These are phyloP conservation scores for Porites lobata DNA, from an alignment of 92 coral and sea anemone genomes.

Conservation along the genomic window DNA sequence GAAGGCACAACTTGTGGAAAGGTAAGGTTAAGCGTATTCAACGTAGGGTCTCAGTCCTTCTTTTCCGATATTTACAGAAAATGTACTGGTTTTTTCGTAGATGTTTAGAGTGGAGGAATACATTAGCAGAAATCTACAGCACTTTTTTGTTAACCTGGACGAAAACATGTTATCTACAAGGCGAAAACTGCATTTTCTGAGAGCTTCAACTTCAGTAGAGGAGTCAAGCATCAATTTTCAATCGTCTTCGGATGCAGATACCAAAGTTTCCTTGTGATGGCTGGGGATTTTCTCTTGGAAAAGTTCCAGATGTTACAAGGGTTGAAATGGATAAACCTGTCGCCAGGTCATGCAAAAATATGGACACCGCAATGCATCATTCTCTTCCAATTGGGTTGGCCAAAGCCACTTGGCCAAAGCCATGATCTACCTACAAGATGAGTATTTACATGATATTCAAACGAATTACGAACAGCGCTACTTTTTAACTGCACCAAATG, in stretches of 20 bases:
- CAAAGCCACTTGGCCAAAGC: conserved; percentile 72
- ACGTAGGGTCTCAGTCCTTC: background rate
- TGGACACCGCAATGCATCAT: conserved; percentile 20
- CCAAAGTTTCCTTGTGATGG: conserved; percentile 47
- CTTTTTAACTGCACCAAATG: conserved; percentile 63
- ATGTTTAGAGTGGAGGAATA: conserved; percentile 54
- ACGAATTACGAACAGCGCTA: conserved; percentile 48
- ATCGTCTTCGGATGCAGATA: background rate
- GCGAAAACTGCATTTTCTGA: conserved; percentile 22
- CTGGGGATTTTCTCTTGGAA: conserved; percentile 65
- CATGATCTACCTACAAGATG: conserved; percentile 60
- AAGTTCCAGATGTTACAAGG: conserved; percentile 54
- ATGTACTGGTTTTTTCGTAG: background rate
- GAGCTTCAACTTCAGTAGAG: conserved; percentile 27
- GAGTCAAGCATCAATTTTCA: conserved; percentile 2
- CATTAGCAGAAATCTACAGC: background rate
- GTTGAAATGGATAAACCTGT: conserved; percentile 63
- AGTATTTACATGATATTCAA: conserved; percentile 69
- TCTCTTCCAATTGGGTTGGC: conserved; percentile 68
- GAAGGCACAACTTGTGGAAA: conserved; percentile 47
- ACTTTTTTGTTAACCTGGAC: conserved; percentile 35
- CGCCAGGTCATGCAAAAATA: conserved; percentile 48
- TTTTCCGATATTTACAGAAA: background rate
- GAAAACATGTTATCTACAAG: conserved; percentile 23
- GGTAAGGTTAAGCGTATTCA: conserved; percentile 6